Evolutionary conservation across 2,888 invertebrate species (phyloP), one percentile per base, ranked within the genome.

Genomic region (Xestia sexstrigata): DNA sequence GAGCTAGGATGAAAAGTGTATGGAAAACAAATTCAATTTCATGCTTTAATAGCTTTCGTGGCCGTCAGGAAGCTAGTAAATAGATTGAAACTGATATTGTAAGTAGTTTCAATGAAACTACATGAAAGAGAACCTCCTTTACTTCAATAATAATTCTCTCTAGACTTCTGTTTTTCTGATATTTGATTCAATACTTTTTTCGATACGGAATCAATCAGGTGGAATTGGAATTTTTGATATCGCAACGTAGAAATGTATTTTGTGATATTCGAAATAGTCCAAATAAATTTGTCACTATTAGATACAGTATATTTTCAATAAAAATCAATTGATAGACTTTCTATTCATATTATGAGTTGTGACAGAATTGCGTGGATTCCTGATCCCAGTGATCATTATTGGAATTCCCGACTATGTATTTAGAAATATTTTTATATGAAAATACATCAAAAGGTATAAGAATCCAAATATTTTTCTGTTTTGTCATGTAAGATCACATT

Each of bases 11-110:
- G 23, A 62, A 75, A 74, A 81, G 67, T 74, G 78, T 72, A 78
- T 75, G 66, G 62, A 71, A 72, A 81, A 63, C 45, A 39, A 81
- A 74, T 74, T 81, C 82, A 78, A 76, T 84, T 73, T 67, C 20
- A 26, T 63, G 69, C 58, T 39, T 62, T 75, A 75, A 72, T 73
- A 47, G 67, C 47, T 70, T 69, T 71, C 52, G n/a, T 58, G 45
- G 83, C 20, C 8, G 63, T 49, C 2, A 35, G 42, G 30, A 23
- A 5, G 58, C n/a, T 26, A 26, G 35, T 47, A 20, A 60, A 70
- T 55, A 66, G n/a, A 77, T 70, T 73, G 67, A 42, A 66, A 69
- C 15, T n/a, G 49, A 30, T 60, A 45, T 70, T 69, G 23, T n/a
- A 35, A 60, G 60, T 60, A 35, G 0, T 62, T 79, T 35, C 2